Percentiles rank a stretch among this genome's conserved stretches.
phyloP scores from a whole-genome alignment of 2,888 invertebrate genomes.

The Myopa tessellatipennis region DNA sequence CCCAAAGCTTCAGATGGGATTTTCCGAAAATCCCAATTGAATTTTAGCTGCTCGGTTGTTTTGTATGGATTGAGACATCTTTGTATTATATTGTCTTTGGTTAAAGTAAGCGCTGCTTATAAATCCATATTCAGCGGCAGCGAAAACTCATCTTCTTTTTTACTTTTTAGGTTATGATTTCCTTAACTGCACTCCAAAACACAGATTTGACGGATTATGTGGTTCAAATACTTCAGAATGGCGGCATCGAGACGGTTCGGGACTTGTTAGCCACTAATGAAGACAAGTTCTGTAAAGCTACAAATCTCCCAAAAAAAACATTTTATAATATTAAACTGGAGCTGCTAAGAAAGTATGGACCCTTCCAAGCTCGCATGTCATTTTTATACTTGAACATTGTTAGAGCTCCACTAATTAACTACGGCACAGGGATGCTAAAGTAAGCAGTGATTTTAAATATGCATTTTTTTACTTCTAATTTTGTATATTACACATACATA shows the following conservation, averaged over 20 bases:
- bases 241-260: conserved; percentile 41
- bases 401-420: neutral
- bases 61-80: no score
- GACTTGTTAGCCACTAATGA: conserved; percentile 44
- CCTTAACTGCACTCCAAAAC: conserved; percentile 42
- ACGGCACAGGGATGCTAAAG: conserved; percentile 37
- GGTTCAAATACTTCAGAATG: conserved; percentile 44
- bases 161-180: conserved; percentile 37
- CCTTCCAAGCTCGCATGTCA: conserved; percentile 38
- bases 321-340: conserved; percentile 41
- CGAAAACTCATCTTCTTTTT: neutral
- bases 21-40: no score
- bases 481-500: no score
- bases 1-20: no score
- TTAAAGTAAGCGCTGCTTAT: no score
- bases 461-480: no score
- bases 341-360: conserved; percentile 41
- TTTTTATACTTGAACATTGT: conserved; percentile 28
- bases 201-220: conserved; percentile 49
- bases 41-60: no score
- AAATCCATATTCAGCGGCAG: neutral
- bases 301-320: conserved; percentile 45
- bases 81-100: no score
- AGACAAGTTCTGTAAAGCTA: conserved; percentile 43
- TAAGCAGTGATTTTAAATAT: conserved; percentile 6